Conservation (phyloP, 2,113 vertebrate genomes). For the human region DNA sequence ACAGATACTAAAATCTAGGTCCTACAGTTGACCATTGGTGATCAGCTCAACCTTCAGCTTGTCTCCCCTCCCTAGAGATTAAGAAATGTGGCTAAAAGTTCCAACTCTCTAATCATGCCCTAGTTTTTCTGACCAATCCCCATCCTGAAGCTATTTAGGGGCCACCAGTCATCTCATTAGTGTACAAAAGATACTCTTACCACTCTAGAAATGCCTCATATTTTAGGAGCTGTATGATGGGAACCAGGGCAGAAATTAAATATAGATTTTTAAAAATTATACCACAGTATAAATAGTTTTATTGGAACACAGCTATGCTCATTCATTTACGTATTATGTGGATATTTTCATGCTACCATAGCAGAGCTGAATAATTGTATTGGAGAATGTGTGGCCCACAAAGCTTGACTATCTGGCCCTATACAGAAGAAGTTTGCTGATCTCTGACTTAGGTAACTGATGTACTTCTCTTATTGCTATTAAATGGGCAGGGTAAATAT, state of each 20-base stretch:
- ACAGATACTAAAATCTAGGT: background rate
- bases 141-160: background rate
- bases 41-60: background rate
- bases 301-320: background rate
- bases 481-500: background rate
- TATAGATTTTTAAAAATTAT: background rate
- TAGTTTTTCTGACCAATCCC: background rate
- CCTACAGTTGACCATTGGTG: background rate
- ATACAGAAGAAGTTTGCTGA: background rate
- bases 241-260: background rate
- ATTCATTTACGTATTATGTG: background rate
- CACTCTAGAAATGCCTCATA: background rate
- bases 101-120: background rate
- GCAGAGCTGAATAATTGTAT: background rate
- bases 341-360: background rate
- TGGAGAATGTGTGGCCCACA: background rate
- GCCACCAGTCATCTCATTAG: background rate
- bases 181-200: background rate
- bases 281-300: background rate
- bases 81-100: background rate
- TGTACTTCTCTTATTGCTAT: background rate
- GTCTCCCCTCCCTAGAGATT: background rate
- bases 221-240: background rate
- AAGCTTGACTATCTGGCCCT: background rate
- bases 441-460: background rate